Percentiles rank a stretch among this genome's conserved stretches.
These are phyloP conservation scores for Drosophila kepulauana DNA, from an alignment of 1,140 invertebrate species.

Conservation along the genomic window DNA sequence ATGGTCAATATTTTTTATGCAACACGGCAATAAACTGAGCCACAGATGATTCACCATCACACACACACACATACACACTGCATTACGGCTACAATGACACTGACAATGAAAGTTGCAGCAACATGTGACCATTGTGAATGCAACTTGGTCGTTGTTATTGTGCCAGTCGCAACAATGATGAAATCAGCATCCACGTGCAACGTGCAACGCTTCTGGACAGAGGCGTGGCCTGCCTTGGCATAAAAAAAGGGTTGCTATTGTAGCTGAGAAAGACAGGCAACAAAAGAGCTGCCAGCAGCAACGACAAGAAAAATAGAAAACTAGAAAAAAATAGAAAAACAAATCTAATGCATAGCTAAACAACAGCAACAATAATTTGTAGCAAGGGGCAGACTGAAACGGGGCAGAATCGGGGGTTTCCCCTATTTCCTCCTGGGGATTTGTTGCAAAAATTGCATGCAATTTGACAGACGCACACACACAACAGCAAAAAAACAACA, in stretches of 20 bases:
- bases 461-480: conserved; percentile 55
- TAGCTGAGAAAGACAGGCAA: conserved; percentile 16
- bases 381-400: background rate
- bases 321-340: conserved; percentile 36
- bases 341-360: conserved; percentile 78
- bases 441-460: conserved; percentile 70
- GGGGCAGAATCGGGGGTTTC: conserved; percentile 14
- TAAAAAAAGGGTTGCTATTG: conserved; percentile 8
- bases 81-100: conserved; percentile 72
- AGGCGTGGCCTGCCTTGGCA: conserved; percentile 19
- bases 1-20: conserved; percentile 74
- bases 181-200: conserved; percentile 49
- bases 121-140: conserved; percentile 57
- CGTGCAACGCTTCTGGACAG: background rate
- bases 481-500: conserved; percentile 18
- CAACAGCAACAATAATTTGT: conserved; percentile 38
- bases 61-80: conserved; percentile 25
- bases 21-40: conserved; percentile 52
- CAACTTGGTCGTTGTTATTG: conserved; percentile 59
- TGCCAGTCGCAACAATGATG: conserved; percentile 64
- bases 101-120: conserved; percentile 73
- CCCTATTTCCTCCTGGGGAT: conserved; percentile 23
- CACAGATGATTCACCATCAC: conserved; percentile 50
- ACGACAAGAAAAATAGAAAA: conserved; percentile 19
- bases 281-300: conserved; percentile 36